Conservation (phyloP, 2,888 invertebrate genomes). For the Diadromus collaris region DNA sequence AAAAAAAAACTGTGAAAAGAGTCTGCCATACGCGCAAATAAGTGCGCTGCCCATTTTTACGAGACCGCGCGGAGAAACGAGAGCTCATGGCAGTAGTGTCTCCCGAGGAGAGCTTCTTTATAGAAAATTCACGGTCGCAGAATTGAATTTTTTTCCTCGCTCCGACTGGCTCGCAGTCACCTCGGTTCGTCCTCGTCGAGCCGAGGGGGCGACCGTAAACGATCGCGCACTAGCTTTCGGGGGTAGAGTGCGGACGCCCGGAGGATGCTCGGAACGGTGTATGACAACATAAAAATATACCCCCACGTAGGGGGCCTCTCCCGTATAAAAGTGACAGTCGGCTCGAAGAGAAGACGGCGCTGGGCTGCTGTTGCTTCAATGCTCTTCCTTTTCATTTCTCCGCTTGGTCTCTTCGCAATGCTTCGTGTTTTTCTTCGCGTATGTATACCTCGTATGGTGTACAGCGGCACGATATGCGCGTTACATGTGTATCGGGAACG, state of each 20-base stretch:
- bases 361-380: conserved; percentile 1
- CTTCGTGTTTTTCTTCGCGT: conserved; percentile 31
- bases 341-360: conserved; percentile 39
- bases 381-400: conserved; percentile 19
- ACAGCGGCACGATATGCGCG: background rate
- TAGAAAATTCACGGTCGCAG: conserved; percentile 58
- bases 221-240: conserved; percentile 49
- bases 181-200: conserved; percentile 39
- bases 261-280: conserved; percentile 32
- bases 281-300: conserved; percentile 65
- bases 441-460: background rate
- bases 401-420: conserved; percentile 11
- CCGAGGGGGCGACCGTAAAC: conserved; percentile 55
- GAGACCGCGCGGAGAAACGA: conserved; percentile 12
- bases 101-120: conserved; percentile 41
- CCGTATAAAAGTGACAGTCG: conserved; percentile 67
- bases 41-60: conserved; percentile 25
- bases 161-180: background rate
- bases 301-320: conserved; percentile 20
- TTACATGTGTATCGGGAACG: conserved; percentile 38
- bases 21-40: conserved; percentile 9
- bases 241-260: conserved; percentile 34
- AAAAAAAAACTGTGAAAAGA: background rate
- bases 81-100: conserved; percentile 1
- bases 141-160: conserved; percentile 57